These are phyloP conservation scores for Proisotoma minuta DNA, from an alignment of 2,888 invertebrate genomes.

Conservation along the genomic window DNA sequence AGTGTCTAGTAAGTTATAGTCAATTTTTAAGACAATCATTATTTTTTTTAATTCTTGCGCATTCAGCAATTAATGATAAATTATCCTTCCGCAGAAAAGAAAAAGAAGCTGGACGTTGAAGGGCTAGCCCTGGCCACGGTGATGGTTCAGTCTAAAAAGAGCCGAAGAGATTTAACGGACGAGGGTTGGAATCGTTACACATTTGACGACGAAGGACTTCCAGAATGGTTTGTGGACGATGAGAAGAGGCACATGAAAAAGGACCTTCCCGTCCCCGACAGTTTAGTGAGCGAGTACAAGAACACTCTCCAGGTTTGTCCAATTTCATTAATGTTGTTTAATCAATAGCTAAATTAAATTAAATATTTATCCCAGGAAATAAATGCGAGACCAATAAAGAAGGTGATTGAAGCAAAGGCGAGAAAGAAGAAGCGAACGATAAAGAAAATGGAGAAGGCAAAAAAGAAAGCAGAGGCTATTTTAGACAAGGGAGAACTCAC, in stretches of 20 bases:
- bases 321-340: background rate
- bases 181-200: constrained; percentile 89
- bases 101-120: constrained; percentile 72
- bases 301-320: constrained; percentile 53
- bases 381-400: constrained; percentile 92
- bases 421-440: constrained; percentile 89
- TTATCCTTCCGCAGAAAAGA: constrained; percentile 48
- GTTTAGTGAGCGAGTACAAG: constrained; percentile 78
- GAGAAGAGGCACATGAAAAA: constrained; percentile 85
- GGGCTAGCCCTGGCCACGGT: constrained; percentile 89
- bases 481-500: constrained; percentile 84
- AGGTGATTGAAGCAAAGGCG: constrained; percentile 95
- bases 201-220: constrained; percentile 84
- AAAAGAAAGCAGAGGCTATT: constrained; percentile 91
- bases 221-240: constrained; percentile 93
- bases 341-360: background rate
- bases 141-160: constrained; percentile 84
- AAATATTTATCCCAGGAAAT: constrained; percentile 59
- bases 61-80: background rate
- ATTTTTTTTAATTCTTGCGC: background rate
- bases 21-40: background rate
- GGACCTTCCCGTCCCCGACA: constrained; percentile 77
- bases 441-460: constrained; percentile 82
- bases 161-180: constrained; percentile 82
- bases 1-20: constrained; percentile 25